phyloP scores from a whole-genome alignment of 1,140 invertebrate species.

The Lithobius niger region DNA sequence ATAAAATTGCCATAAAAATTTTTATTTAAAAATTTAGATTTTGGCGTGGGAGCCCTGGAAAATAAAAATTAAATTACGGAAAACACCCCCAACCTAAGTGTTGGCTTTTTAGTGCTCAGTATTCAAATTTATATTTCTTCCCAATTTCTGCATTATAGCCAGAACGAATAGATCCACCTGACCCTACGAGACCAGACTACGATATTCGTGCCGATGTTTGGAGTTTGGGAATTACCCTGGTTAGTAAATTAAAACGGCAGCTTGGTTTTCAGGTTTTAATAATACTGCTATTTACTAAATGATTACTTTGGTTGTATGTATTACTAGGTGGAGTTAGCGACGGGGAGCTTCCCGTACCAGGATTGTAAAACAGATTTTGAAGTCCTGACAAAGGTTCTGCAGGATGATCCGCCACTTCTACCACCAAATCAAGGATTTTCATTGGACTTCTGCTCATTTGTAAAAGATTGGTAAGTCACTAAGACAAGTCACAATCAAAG shows the following conservation, averaged over 20 bases:
- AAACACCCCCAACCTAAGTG: too few species aligned
- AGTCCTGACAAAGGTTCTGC: conserved; percentile 75
- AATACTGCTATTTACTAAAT: neutral
- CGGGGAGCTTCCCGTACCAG: conserved; percentile 67
- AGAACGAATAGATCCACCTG: conserved; percentile 83
- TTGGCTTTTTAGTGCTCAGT: neutral
- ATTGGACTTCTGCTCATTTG: conserved; percentile 68
- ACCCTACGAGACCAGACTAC: conserved; percentile 79
- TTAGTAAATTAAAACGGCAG: too few species aligned
- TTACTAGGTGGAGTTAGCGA: conserved; percentile 24
- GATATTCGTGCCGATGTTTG: conserved; percentile 98
- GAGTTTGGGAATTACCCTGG: conserved; percentile 94
- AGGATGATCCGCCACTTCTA: conserved; percentile 69
- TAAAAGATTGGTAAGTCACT: conserved; percentile 55
- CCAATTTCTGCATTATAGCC: conserved; percentile 45
- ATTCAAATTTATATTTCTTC: neutral
- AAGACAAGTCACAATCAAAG: too few species aligned
- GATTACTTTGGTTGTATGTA: neutral
- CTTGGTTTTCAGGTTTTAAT: conserved; percentile 16
- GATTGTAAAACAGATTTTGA: conserved; percentile 94
- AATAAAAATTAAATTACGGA: too few species aligned
- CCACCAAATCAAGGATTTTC: conserved; percentile 62
- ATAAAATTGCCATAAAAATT: too few species aligned
- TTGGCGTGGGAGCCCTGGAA: too few species aligned
- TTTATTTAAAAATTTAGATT: too few species aligned